phyloP scores from a whole-genome alignment of 1,140 invertebrate species.

The Drosophila nigromelanica region DNA sequence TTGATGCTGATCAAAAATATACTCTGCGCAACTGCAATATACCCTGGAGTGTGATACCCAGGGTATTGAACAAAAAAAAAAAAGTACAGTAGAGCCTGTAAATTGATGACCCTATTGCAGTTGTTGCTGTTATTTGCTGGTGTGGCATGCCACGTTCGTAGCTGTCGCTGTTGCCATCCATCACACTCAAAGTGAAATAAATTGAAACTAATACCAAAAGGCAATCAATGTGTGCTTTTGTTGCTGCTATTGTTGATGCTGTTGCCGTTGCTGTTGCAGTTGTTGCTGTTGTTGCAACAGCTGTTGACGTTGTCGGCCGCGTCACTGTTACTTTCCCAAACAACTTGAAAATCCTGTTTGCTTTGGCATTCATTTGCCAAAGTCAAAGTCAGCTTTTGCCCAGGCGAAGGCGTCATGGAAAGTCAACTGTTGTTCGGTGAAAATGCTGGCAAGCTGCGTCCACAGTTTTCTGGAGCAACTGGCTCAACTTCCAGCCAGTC shows the following conservation, averaged over 20 bases:
- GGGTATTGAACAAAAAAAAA: not conserved
- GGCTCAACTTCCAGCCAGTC: slow-evolving; percentile 14
- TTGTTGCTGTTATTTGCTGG: slow-evolving; percentile 9
- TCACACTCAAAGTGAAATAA: slow-evolving; percentile 75
- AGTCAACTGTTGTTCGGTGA: slow-evolving; percentile 48
- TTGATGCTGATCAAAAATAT: too few species aligned
- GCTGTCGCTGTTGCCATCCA: slow-evolving; percentile 69
- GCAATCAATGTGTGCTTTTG: slow-evolving; percentile 68
- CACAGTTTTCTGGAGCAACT: slow-evolving; percentile 40
- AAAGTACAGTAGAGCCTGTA: slow-evolving; percentile 12
- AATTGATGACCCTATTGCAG: slow-evolving; percentile 48
- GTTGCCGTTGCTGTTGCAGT: slow-evolving; percentile 13
- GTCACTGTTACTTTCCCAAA: slow-evolving; percentile 56
- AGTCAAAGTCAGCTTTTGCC: slow-evolving; percentile 41
- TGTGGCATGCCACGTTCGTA: slow-evolving; percentile 42
- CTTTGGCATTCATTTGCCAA: slow-evolving; percentile 50
- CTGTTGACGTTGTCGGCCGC: slow-evolving; percentile 42
- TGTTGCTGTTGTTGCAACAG: slow-evolving; percentile 53
- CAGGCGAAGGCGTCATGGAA: slow-evolving; percentile 36
- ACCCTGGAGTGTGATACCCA: too few species aligned
- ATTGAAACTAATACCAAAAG: slow-evolving; percentile 77
- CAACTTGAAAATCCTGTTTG: slow-evolving; percentile 75
- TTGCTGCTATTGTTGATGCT: slow-evolving; percentile 12
- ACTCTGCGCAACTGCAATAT: too few species aligned
- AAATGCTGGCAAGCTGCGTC: slow-evolving; percentile 16